These are phyloP conservation scores for Paracyclopina nana DNA, from an alignment of 1,140 invertebrate species.

Conservation along the genomic window DNA sequence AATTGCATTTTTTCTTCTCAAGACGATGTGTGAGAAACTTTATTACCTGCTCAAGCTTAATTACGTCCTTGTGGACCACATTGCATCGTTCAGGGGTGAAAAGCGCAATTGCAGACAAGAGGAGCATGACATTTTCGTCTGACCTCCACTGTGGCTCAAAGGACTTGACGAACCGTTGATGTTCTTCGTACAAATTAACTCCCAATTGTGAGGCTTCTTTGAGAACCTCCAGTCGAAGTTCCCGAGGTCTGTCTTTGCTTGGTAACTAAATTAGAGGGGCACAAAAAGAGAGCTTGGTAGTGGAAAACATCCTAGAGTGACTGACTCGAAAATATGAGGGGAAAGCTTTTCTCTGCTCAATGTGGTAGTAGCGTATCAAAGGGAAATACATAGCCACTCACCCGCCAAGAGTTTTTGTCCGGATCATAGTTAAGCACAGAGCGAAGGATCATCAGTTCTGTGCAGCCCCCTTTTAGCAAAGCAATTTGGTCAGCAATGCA, in stretches of 20 bases:
- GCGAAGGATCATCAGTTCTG: constrained; percentile 75
- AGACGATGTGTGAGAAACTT: background rate
- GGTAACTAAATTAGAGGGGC: too few relatives aligned
- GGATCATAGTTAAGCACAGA: constrained; percentile 70
- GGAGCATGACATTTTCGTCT: constrained; percentile 70
- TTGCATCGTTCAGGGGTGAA: constrained; percentile 60
- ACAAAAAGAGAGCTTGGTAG: too few relatives aligned
- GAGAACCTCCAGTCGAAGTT: constrained; percentile 46
- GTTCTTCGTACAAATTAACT: constrained; percentile 62
- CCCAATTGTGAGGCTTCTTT: constrained; percentile 45
- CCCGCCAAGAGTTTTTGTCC: constrained; percentile 62
- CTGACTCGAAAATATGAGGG: background rate
- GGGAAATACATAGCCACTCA: constrained; percentile 22
- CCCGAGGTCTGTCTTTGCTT: background rate
- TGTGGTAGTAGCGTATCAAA: background rate
- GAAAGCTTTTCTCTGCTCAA: background rate
- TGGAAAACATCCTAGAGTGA: background rate
- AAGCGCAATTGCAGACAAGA: constrained; percentile 67
- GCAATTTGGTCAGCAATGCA: constrained; percentile 78
- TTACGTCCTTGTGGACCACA: constrained; percentile 58
- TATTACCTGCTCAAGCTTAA: constrained; percentile 51
- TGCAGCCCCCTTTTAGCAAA: constrained; percentile 64
- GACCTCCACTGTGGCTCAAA: constrained; percentile 54
- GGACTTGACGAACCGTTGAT: constrained; percentile 53
- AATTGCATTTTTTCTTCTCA: background rate